These are phyloP conservation scores for Carposina sasakii DNA, from an alignment of 1,140 invertebrate genomes.

Conservation along the genomic window DNA sequence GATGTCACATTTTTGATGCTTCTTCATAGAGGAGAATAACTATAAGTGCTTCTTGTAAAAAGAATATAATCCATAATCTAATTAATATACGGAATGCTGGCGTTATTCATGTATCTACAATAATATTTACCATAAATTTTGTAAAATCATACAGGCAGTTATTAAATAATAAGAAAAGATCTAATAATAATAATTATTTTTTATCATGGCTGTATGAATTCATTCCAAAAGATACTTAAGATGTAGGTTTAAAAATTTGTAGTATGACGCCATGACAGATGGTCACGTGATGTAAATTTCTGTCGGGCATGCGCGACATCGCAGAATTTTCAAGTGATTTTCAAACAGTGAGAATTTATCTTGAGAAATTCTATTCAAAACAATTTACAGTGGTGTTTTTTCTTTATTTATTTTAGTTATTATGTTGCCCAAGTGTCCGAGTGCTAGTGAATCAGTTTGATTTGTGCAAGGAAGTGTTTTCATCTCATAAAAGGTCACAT, in stretches of 20 bases:
- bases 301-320: conserved; percentile 64
- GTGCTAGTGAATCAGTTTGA: conserved; percentile 26
- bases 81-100: too few relatives aligned
- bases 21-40: too few relatives aligned
- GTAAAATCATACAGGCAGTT: too few relatives aligned
- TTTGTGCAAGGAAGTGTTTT: conserved; percentile 45
- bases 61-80: too few relatives aligned
- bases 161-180: neutral
- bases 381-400: conserved; percentile 17
- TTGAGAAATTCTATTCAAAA: conserved; percentile 29
- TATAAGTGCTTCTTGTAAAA: too few relatives aligned
- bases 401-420: neutral
- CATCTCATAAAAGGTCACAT: conserved; percentile 51
- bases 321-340: conserved; percentile 61
- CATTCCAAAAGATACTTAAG: conserved; percentile 18
- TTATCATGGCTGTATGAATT: neutral
- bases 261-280: conserved; percentile 66
- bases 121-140: too few relatives aligned
- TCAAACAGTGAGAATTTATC: conserved; percentile 54
- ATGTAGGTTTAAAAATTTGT: conserved; percentile 32
- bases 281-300: conserved; percentile 72
- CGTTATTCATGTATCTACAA: too few relatives aligned
- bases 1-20: too few relatives aligned
- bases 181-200: neutral
- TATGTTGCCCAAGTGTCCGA: conserved; percentile 12